Evolutionary conservation across 2,888 invertebrate genomes (phyloP).

Genomic region (Cryptocephalus moraei): DNA sequence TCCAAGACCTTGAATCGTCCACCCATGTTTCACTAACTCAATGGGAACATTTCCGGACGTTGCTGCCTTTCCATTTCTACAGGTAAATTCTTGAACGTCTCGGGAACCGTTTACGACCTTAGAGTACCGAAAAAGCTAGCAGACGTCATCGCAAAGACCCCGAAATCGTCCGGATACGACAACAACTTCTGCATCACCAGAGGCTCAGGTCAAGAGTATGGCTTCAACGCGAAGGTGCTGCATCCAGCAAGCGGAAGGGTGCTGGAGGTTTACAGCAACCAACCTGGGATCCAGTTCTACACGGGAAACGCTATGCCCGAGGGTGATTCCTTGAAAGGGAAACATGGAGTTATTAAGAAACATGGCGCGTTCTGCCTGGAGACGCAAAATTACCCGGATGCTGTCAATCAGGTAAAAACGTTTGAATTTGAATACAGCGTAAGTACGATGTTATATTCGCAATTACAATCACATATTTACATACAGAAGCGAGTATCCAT

Average conservation of each 20-base stretch:
- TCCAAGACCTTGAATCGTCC: no score
- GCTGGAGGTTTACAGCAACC: conserved; percentile 67
- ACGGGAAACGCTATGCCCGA: conserved; percentile 69
- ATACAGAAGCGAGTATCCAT: no score
- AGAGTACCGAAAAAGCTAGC: conserved; percentile 53
- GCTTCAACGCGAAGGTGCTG: conserved; percentile 54
- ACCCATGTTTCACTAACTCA: no score
- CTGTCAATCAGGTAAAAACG: conserved; percentile 66
- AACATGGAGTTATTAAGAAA: conserved; percentile 21
- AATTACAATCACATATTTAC: no score
- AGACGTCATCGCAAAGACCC: conserved; percentile 54
- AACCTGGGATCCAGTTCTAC: conserved; percentile 87
- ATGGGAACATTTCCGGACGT: no score
- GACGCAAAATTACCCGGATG: conserved; percentile 88
- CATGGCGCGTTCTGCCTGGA: conserved; percentile 74
- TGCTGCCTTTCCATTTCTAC: no score
- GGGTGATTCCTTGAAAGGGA: conserved; percentile 18
- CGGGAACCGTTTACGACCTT: conserved; percentile 64
- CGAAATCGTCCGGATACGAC: conserved; percentile 62
- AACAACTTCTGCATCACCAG: conserved; percentile 68
- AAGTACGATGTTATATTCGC: no score
- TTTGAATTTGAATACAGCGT: no score
- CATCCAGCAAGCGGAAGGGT: conserved; percentile 56
- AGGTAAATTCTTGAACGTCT: conserved; percentile 62
- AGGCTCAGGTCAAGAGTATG: conserved; percentile 43